Conservation (phyloP, 2,797 vertebrate genomes). For the Malurus leucopterus region DNA sequence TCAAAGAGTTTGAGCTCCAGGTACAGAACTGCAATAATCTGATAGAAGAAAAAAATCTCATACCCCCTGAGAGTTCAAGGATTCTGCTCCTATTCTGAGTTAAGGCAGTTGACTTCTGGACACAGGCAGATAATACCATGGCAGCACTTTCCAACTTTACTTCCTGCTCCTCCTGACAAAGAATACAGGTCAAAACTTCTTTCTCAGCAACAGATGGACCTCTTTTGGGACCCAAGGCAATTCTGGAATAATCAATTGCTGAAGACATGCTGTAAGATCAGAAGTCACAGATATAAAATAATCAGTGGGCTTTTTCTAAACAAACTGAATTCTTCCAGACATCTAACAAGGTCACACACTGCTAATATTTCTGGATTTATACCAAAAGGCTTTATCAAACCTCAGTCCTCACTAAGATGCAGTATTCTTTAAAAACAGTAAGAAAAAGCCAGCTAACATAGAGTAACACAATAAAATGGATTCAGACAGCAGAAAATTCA, state of each 20-base stretch:
- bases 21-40: not conserved
- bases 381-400: not conserved
- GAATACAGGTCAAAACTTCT: conserved; percentile 92
- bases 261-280: conserved; percentile 65
- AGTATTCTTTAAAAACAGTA: not conserved
- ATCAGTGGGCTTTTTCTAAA: not conserved
- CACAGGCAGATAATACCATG: conserved; percentile 95
- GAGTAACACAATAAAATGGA: not conserved
- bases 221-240: conserved; percentile 87
- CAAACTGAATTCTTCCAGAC: not conserved
- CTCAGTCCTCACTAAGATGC: not conserved
- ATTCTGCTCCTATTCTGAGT: conserved; percentile 87
- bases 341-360: not conserved
- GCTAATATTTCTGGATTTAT: not conserved
- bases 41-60: conserved; percentile 14
- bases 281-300: not conserved
- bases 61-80: conserved; percentile 72
- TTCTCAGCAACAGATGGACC: conserved; percentile 82
- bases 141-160: conserved; percentile 84
- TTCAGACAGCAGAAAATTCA: not conserved
- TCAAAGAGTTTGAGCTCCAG: not conserved
- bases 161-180: conserved; percentile 98
- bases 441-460: not conserved
- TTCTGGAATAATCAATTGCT: conserved; percentile 75
- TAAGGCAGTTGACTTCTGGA: conserved; percentile 94